Conservation (phyloP, 2,113 vertebrate genomes). For the Shinisaurus crocodilurus region DNA sequence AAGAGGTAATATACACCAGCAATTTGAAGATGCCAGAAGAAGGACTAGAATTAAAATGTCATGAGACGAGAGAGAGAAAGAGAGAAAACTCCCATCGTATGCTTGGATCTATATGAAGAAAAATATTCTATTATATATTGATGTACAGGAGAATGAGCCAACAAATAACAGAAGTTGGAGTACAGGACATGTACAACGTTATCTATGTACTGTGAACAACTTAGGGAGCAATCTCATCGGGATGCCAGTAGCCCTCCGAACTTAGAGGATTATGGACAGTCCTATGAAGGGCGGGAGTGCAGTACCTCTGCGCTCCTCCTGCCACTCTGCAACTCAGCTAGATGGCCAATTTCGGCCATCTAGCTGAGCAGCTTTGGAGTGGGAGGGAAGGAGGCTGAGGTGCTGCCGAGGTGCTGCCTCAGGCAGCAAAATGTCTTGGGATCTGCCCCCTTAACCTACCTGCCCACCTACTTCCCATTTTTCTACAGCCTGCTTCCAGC, state of each 20-base stretch:
- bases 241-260: too few species aligned
- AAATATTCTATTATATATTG: slow-evolving; percentile 27
- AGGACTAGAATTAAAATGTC: slow-evolving; percentile 24
- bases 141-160: background rate
- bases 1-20: slow-evolving; percentile 24
- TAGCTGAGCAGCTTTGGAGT: too few species aligned
- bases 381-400: too few species aligned
- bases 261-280: too few species aligned
- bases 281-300: too few species aligned
- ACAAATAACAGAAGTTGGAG: background rate
- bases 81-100: background rate
- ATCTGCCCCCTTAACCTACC: background rate
- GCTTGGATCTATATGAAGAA: background rate
- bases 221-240: too few species aligned
- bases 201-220: too few species aligned
- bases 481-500: background rate
- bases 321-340: too few species aligned
- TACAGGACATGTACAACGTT: background rate
- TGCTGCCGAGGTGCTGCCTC: too few species aligned
- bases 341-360: too few species aligned
- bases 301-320: too few species aligned
- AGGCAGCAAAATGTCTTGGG: too few species aligned
- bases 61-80: background rate
- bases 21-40: background rate
- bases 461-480: background rate